Evolutionary conservation across 2,113 vertebrate species (phyloP).

Genomic region (Muntiacus reevesi): DNA sequence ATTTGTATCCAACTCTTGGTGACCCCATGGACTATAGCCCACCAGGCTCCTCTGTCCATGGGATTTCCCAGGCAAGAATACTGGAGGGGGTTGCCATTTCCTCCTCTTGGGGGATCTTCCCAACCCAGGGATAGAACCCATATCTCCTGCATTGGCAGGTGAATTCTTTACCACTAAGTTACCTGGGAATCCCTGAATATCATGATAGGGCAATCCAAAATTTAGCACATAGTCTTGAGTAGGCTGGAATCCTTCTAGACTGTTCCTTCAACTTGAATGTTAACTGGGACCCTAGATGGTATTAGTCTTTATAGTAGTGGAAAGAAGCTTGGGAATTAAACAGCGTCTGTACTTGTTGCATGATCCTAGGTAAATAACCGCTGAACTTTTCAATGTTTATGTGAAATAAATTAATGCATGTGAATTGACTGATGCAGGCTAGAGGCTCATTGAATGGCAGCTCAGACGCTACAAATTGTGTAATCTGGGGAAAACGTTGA

Average conservation of each 20-base stretch:
- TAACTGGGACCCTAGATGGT: too few relatives aligned
- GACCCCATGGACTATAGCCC: background rate
- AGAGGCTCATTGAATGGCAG: background rate
- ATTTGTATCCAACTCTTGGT: background rate
- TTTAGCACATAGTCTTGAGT: background rate
- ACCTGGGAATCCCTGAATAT: background rate
- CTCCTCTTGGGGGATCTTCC: background rate
- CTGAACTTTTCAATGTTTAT: background rate
- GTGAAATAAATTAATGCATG: background rate
- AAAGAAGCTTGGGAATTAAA: background rate
- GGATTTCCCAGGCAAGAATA: background rate
- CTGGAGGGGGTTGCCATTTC: background rate
- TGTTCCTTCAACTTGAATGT: background rate
- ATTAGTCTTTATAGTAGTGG: background rate
- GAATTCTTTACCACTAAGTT: background rate
- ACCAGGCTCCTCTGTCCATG: background rate
- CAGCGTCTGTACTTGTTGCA: background rate
- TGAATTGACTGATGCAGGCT: fast-evolving
- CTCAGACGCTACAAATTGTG: background rate
- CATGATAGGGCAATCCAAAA: background rate
- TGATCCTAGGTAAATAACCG: background rate
- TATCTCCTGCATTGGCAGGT: background rate
- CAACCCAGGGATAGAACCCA: background rate
- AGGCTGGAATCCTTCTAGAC: background rate
- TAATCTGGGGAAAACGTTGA: background rate